Evolutionary conservation across 2,797 vertebrate species (phyloP), one percentile per base, ranked within the genome.

Genomic region (Microctenopoma steveboyesi): DNA sequence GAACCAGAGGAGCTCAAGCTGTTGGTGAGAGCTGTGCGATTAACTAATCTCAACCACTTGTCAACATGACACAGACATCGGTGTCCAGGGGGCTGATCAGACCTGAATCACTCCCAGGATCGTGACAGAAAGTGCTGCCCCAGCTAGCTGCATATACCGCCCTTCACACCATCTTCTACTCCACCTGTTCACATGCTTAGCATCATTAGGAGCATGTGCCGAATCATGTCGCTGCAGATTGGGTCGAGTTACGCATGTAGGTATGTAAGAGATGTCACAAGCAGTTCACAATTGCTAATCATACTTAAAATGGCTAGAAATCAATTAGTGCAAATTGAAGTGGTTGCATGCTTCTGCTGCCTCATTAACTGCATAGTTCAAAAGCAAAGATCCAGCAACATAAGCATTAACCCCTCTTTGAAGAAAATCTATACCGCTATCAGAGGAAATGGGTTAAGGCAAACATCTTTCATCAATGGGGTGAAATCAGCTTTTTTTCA

Each of bases 251-350:
- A 30, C 28, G 28, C 28, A 30, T 30, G 4, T 30, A 30, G 28
- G 28, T 43, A 14, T 43, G 42, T 25, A 18, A 46, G 15, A 40
- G 10, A 61, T 72, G 28, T 67, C 67, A 66, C 33, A 35, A 35
- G 33, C 33, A 35, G 33, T 69, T 89, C 79, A 78, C 72, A 86
- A 88, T 85, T 90, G 85, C 91, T 91, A 84, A 74, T 93, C 84
- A 92, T 93, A 91, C 92, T 93, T 90, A 91, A 79, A 86, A 77
- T 73, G 80, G 84, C 79, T 74, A 68, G 60, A 89, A 92, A 92
- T 93, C 90, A 91, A 87, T 94, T 90, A 87, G 61, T 16, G 45
- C 78, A 82, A 92, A 85, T 89, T 65, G 83, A 86, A 84, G 79
- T 82, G 83, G 91, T 92, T 91, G 89, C 86, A 90, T 85, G 67